Conservation (phyloP, 2,113 vertebrate species). For the Beaufortia kweichowensis region DNA sequence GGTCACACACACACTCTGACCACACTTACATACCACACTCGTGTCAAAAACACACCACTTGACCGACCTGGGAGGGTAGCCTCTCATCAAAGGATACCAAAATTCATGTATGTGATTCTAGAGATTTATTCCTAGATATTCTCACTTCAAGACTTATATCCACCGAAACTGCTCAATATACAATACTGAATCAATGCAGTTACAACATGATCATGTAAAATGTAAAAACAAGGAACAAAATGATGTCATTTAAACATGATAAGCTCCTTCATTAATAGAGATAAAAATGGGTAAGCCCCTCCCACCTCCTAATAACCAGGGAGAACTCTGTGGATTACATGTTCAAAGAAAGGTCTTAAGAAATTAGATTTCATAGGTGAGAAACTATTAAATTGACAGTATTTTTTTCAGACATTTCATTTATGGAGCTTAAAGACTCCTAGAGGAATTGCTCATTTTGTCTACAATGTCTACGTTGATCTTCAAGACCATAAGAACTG, state of each 20-base stretch:
- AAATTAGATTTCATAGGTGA: neutral
- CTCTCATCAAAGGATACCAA: conserved; percentile 35
- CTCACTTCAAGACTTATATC: conserved; percentile 1
- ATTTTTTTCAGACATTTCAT: too few relatives aligned
- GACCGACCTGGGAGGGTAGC: conserved; percentile 44
- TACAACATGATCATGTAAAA: conserved; percentile 33
- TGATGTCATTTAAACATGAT: conserved; percentile 48
- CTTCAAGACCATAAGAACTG: too few relatives aligned
- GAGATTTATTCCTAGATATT: conserved; percentile 19
- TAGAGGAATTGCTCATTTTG: too few relatives aligned
- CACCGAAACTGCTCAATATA: too few relatives aligned
- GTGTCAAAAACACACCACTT: conserved; percentile 46
- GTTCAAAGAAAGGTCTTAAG: neutral
- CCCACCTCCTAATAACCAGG: conserved; percentile 32
- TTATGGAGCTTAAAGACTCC: too few relatives aligned
- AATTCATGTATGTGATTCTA: conserved; percentile 35
- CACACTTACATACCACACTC: conserved; percentile 55
- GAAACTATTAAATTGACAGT: too few relatives aligned
- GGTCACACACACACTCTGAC: conserved; percentile 46
- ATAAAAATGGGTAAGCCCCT: conserved; percentile 39
- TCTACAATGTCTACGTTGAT: too few relatives aligned
- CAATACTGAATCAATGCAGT: neutral
- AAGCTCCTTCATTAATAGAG: conserved; percentile 44
- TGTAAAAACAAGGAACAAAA: conserved; percentile 42
- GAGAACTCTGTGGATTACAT: conserved; percentile 6